Percentiles rank a stretch among this genome's conserved stretches.
These are phyloP conservation scores for Gyps fulvus DNA, from an alignment of 2,113 vertebrate species.

Conservation along the genomic window DNA sequence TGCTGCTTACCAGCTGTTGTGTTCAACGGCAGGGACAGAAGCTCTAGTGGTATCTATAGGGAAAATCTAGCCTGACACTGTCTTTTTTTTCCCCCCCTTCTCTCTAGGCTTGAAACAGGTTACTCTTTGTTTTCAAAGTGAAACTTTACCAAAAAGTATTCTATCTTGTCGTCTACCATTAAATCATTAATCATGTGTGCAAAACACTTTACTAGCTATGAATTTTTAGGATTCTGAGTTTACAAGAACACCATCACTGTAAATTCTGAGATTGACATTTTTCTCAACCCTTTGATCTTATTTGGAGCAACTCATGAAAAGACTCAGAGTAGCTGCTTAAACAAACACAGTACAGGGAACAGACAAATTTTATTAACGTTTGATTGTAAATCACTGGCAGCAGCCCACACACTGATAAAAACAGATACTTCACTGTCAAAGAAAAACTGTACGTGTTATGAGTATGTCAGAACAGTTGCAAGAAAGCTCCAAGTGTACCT, in stretches of 20 bases:
- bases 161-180: slow-evolving; percentile 69
- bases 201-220: slow-evolving; percentile 60
- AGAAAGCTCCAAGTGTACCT: background rate
- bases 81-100: background rate
- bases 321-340: slow-evolving; percentile 51
- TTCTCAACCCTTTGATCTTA: slow-evolving; percentile 69
- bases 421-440: slow-evolving; percentile 6
- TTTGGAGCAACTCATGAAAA: slow-evolving; percentile 49
- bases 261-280: slow-evolving; percentile 30
- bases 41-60: slow-evolving; percentile 68
- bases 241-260: slow-evolving; percentile 30
- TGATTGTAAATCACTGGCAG: slow-evolving; percentile 47
- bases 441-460: background rate
- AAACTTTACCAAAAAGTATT: slow-evolving; percentile 67
- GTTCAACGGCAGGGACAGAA: slow-evolving; percentile 70
- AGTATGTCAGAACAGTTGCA: background rate
- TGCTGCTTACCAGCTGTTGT: slow-evolving; percentile 90
- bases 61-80: slow-evolving; percentile 70
- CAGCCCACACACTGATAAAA: slow-evolving; percentile 11
- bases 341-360: slow-evolving; percentile 46
- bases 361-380: slow-evolving; percentile 57
- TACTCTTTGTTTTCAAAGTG: slow-evolving; percentile 72
- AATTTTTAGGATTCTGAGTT: slow-evolving; percentile 58
- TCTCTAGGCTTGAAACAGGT: slow-evolving; percentile 53
- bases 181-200: slow-evolving; percentile 63